Percentiles rank a stretch among this genome's conserved stretches.
Evolutionary conservation across 2,113 vertebrate species (phyloP).

Genomic region (Bombycilla garrulus): DNA sequence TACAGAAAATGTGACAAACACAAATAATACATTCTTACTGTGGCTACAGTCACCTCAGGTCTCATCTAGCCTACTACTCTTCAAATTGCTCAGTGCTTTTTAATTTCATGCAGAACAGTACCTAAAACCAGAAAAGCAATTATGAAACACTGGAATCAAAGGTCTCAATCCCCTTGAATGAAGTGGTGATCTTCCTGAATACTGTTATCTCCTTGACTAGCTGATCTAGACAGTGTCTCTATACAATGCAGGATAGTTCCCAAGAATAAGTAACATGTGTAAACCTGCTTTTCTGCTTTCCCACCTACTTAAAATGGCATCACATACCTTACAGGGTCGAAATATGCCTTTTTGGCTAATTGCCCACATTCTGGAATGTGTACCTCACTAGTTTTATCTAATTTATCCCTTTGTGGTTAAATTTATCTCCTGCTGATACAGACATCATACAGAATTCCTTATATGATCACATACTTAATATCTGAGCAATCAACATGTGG

Average conservation of each 20-base stretch:
- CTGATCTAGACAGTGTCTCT: not conserved
- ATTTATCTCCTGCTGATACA: constrained; percentile 12
- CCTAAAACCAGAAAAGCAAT: not conserved
- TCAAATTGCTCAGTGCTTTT: not conserved
- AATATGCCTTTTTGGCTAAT: constrained; percentile 46
- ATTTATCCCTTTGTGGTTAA: constrained; percentile 18
- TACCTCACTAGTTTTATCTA: not conserved
- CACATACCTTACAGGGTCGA: not conserved
- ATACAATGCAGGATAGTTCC: not conserved
- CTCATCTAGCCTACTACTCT: not conserved
- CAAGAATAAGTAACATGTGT: not conserved
- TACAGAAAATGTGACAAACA: not conserved
- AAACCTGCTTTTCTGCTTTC: constrained; percentile 50
- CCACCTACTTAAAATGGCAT: constrained; percentile 49
- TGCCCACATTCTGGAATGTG: not conserved
- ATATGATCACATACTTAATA: not conserved
- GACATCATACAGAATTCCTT: not conserved
- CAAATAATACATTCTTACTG: not conserved
- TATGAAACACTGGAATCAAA: not conserved
- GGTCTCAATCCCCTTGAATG: not conserved
- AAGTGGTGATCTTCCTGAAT: not conserved
- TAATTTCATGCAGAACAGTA: not conserved
- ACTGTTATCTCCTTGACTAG: not conserved
- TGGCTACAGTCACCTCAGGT: not conserved
- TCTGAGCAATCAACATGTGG: not conserved